These are phyloP conservation scores for Drosophila birchii DNA, from an alignment of 2,888 invertebrate genomes.

Conservation along the genomic window DNA sequence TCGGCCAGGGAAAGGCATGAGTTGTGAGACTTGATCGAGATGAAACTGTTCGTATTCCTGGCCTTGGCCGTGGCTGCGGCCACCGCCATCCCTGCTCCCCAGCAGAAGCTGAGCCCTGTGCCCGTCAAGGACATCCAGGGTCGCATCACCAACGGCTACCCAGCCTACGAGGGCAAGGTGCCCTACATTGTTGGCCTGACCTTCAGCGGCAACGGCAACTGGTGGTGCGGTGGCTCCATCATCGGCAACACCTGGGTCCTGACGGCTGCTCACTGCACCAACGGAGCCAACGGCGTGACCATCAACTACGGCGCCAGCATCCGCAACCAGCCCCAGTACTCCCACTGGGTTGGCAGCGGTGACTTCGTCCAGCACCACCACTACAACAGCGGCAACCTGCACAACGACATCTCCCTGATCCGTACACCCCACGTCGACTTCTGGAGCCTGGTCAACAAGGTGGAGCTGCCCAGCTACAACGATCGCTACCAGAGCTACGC, in stretches of 20 bases:
- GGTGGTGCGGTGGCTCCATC: constrained; percentile 80
- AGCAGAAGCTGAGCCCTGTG: constrained; percentile 40
- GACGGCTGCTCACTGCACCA: constrained; percentile 80
- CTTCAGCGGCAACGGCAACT: constrained; percentile 57
- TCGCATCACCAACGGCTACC: constrained; percentile 76
- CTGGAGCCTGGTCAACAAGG: constrained; percentile 48
- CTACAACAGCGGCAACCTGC: constrained; percentile 57
- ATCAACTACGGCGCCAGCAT: constrained; percentile 65
- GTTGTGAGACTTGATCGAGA: constrained; percentile 33
- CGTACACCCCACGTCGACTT: constrained; percentile 67
- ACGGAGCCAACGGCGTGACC: constrained; percentile 52
- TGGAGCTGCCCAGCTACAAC: constrained; percentile 56
- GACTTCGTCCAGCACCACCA: constrained; percentile 56
- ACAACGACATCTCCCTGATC: constrained; percentile 69
- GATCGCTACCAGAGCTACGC: constrained; percentile 53
- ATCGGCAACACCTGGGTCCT: constrained; percentile 71
- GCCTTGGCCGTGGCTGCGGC: constrained; percentile 56
- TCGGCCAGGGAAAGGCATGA: background rate
- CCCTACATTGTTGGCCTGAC: constrained; percentile 76
- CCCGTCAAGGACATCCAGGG: constrained; percentile 56
- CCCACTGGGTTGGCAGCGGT: constrained; percentile 53
- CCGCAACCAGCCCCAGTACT: constrained; percentile 58
- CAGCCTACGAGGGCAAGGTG: constrained; percentile 68
- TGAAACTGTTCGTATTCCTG: constrained; percentile 65
- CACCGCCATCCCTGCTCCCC: constrained; percentile 46